These are phyloP conservation scores for Anoplophora glabripennis DNA, from an alignment of 1,140 invertebrate genomes.

Conservation along the genomic window DNA sequence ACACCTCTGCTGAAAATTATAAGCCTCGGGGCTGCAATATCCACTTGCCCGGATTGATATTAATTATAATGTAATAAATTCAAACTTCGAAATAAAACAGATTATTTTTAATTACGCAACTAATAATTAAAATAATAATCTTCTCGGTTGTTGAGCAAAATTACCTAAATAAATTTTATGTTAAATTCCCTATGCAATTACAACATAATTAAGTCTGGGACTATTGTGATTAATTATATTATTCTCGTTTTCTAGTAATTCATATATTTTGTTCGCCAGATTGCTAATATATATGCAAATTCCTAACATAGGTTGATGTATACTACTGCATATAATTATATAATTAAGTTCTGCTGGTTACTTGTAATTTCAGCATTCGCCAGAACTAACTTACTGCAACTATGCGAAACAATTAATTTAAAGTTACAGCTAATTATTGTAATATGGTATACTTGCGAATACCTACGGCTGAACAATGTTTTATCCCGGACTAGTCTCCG, in stretches of 20 bases:
- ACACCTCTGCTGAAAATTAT: constrained; percentile 33
- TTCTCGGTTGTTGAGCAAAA: constrained; percentile 29
- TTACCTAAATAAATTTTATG: constrained; percentile 33
- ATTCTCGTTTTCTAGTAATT: neutral
- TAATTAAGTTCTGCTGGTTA: neutral
- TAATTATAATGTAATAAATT: constrained; percentile 34
- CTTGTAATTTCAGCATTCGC: constrained; percentile 1
- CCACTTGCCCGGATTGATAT: constrained; percentile 32
- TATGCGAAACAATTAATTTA: constrained; percentile 6
- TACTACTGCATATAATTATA: constrained; percentile 5
- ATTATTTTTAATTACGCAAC: constrained; percentile 25
- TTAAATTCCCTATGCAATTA: constrained; percentile 30
- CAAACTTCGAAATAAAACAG: constrained; percentile 26
- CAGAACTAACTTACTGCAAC: neutral
- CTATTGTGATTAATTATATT: constrained; percentile 31
- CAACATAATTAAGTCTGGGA: constrained; percentile 31
- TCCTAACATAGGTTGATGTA: neutral
- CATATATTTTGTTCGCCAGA: constrained; percentile 7
- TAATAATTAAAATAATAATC: constrained; percentile 33
- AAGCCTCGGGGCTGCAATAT: constrained; percentile 22
- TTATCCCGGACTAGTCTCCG: no score
- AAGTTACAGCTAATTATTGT: neutral
- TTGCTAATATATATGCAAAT: constrained; percentile 15
- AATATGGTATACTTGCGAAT: no score
- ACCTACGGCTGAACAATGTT: no score